A percentile compares a stretch with the other conserved stretches of the same genome.
These are phyloP conservation scores for Cyprinodon diabolis DNA, from an alignment of 2,797 vertebrate genomes.

Conservation along the genomic window DNA sequence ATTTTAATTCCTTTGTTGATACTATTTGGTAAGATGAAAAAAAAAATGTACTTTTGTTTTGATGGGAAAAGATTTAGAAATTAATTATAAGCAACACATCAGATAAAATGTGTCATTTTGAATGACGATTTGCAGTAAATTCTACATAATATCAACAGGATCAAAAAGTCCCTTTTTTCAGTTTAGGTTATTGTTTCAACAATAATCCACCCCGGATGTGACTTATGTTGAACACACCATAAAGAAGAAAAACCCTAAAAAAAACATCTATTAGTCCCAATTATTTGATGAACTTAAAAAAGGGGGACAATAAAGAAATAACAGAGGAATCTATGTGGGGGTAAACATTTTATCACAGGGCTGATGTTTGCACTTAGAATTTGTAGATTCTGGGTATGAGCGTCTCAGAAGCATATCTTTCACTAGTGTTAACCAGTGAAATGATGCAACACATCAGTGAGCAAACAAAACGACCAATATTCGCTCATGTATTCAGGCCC, in stretches of 20 bases:
- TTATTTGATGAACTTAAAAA: neutral
- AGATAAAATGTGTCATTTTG: too few species aligned
- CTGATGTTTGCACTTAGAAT: too few species aligned
- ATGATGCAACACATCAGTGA: slow-evolving; percentile 42
- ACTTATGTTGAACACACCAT: neutral
- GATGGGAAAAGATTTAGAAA: too few species aligned
- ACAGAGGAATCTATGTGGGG: too few species aligned
- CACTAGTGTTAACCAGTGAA: slow-evolving; percentile 25
- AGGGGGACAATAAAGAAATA: neutral
- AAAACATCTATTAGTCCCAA: neutral
- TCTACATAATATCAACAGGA: too few species aligned
- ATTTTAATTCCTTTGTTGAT: too few species aligned
- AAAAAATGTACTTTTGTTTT: too few species aligned
- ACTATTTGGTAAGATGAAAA: too few species aligned
- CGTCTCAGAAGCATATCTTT: slow-evolving; percentile 29
- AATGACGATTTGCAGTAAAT: too few species aligned
- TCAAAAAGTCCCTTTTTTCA: too few species aligned
- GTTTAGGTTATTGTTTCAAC: neutral
- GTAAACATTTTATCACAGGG: too few species aligned
- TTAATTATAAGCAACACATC: too few species aligned
- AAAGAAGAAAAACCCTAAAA: neutral
- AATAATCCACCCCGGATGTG: neutral
- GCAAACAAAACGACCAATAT: slow-evolving; percentile 46
- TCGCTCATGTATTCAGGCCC: slow-evolving; percentile 49
- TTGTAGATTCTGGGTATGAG: neutral